These are phyloP conservation scores for Phenganax marumi DNA, from an alignment of 92 coral and sea anemone genomes.

Conservation along the genomic window DNA sequence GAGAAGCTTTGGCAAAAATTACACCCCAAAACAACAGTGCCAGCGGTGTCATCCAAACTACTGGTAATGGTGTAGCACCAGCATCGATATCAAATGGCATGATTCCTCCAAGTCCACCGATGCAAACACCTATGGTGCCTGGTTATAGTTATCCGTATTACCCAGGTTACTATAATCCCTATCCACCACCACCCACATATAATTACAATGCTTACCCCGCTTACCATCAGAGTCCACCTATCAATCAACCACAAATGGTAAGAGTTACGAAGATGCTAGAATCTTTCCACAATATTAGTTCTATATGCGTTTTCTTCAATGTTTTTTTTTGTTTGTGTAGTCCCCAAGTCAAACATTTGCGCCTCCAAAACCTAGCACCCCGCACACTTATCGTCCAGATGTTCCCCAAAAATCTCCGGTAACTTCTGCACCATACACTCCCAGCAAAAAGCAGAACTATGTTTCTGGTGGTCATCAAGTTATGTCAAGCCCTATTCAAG, in stretches of 20 bases:
- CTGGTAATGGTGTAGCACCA: constrained; percentile 38
- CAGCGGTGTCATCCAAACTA: no score
- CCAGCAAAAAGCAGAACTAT: background rate
- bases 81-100: background rate
- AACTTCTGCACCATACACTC: background rate
- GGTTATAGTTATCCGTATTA: constrained; percentile 57
- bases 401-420: background rate
- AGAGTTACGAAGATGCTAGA: background rate
- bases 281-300: background rate
- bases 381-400: background rate
- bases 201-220: constrained; percentile 41
- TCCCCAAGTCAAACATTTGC: constrained; percentile 3
- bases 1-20: constrained; percentile 94
- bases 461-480: constrained; percentile 3
- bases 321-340: background rate
- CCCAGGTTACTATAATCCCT: constrained; percentile 63
- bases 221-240: background rate
- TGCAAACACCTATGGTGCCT: constrained; percentile 30
- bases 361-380: background rate
- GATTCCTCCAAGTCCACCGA: constrained; percentile 31
- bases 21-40: constrained; percentile 51
- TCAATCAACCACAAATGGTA: constrained; percentile 8
- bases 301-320: background rate
- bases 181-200: constrained; percentile 18
- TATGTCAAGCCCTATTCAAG: background rate